Conservation (phyloP, 2,113 vertebrate species). For the Falcunculus frontatus region DNA sequence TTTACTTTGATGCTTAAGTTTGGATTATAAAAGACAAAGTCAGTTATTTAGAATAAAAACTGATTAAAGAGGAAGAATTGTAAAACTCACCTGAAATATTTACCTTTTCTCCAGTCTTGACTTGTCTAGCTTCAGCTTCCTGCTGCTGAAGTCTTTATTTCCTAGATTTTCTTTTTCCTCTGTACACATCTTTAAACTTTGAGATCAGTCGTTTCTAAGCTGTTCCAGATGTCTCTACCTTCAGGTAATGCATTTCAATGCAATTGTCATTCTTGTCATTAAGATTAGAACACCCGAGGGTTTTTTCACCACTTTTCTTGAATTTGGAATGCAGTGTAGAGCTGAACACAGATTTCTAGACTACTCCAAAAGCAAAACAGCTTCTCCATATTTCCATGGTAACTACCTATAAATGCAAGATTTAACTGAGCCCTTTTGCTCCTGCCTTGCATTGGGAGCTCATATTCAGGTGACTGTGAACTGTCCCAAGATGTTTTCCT, state of each 20-base stretch:
- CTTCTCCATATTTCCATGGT: background rate
- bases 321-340: background rate
- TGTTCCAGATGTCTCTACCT: background rate
- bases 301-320: background rate
- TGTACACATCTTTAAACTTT: background rate
- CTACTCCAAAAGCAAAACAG: background rate
- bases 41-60: background rate
- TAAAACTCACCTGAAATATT: background rate
- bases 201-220: background rate
- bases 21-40: background rate
- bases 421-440: background rate
- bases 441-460: background rate
- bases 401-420: background rate
- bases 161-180: background rate
- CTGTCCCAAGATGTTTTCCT: background rate
- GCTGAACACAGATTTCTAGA: background rate
- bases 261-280: background rate
- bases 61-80: background rate
- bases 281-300: background rate
- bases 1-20: background rate
- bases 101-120: background rate
- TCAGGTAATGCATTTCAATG: background rate
- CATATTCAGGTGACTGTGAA: background rate
- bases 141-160: background rate
- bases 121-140: background rate